phyloP scores from a whole-genome alignment of 2,113 vertebrate species.

The Pachypanchax playfairii region DNA sequence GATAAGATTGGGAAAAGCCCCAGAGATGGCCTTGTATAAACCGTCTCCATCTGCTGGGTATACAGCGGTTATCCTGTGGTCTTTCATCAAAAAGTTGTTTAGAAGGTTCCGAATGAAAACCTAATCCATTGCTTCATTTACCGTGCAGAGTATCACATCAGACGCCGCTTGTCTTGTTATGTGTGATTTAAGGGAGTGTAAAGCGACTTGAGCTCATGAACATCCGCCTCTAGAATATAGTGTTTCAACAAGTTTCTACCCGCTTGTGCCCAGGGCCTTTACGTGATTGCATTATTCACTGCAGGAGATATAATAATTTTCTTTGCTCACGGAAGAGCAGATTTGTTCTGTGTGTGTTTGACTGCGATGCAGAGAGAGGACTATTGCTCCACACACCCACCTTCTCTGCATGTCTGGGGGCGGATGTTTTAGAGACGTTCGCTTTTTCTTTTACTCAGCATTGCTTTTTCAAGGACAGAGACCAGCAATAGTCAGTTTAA shows the following conservation, averaged over 20 bases:
- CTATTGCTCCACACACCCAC: conserved; percentile 78
- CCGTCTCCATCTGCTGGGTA: conserved; percentile 16
- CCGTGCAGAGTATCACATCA: conserved; percentile 31
- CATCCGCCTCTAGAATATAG: conserved; percentile 62
- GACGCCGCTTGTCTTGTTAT: conserved; percentile 33
- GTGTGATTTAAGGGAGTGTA: conserved; percentile 53
- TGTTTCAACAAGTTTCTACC: conserved; percentile 65
- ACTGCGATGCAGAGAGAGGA: conserved; percentile 71
- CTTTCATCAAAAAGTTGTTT: conserved; percentile 7
- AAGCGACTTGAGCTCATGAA: conserved; percentile 59
- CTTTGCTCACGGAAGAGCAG: conserved; percentile 65
- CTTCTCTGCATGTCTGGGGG: conserved; percentile 76
- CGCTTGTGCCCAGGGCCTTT: conserved; percentile 45
- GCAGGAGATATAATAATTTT: conserved; percentile 67
- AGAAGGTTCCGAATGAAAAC: conserved; percentile 18
- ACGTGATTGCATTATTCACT: conserved; percentile 68
- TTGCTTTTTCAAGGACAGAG: conserved; percentile 66
- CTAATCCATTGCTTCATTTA: conserved; percentile 40
- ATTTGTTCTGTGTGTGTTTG: conserved; percentile 71
- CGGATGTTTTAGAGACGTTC: conserved; percentile 75
- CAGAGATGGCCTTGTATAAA: conserved; percentile 13
- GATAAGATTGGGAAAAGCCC: conserved; percentile 26
- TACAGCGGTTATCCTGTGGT: conserved; percentile 11
- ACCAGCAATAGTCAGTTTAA: conserved; percentile 20
- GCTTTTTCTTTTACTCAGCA: conserved; percentile 68